A percentile compares a stretch with the other conserved stretches of the same genome.
Evolutionary conservation across 2,797 vertebrate species (phyloP).

Genomic region (Gymnoscopelus braueri): DNA sequence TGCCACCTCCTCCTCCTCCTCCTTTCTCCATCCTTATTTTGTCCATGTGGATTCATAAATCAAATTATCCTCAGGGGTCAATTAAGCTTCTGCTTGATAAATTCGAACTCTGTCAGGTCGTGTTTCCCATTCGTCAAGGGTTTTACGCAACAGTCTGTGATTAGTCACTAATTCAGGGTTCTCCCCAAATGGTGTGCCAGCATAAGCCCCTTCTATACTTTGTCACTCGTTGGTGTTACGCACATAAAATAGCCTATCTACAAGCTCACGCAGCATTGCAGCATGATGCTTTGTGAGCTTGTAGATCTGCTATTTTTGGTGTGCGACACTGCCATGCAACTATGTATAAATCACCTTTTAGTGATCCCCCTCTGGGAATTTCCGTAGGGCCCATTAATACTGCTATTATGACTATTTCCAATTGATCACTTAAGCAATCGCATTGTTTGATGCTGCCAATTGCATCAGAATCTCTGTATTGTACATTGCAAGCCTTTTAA

Average conservation of each 20-base stretch:
- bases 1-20: conserved; percentile 1
- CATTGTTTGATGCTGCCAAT: no score
- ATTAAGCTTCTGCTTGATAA: not conserved
- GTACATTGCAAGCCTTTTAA: no score
- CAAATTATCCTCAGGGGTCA: conserved; percentile 2
- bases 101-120: not conserved
- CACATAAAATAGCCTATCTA: no score
- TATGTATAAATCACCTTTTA: no score
- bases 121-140: not conserved
- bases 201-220: not conserved
- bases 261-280: no score
- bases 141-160: not conserved
- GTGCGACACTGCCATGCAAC: no score
- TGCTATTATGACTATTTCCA: not conserved
- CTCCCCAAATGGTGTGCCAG: not conserved
- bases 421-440: no score
- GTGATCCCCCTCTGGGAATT: not conserved
- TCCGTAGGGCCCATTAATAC: not conserved
- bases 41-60: not conserved
- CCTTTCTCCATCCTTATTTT: not conserved
- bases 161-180: not conserved
- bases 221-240: no score
- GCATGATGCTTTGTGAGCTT: no score
- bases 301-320: no score
- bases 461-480: no score